phyloP scores from a whole-genome alignment of 2,113 vertebrate genomes.

The Ceratotherium simum region DNA sequence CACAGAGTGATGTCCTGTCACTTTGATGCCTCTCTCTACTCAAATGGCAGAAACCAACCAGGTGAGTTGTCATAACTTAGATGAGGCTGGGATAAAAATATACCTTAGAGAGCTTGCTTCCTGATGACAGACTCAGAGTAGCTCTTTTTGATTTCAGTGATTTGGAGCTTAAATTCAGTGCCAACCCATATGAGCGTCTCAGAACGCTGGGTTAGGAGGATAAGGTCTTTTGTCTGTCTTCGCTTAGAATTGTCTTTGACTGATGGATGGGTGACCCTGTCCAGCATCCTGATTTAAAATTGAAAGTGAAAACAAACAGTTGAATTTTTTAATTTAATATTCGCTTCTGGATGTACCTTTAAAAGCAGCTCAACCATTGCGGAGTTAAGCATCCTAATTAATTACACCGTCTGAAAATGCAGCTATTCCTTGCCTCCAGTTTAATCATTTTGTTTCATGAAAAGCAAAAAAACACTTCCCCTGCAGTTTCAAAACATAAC shows the following conservation, averaged over 20 bases:
- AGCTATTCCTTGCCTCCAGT: background rate
- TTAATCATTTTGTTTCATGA: constrained; percentile 13
- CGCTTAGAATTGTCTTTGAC: background rate
- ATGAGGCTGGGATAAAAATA: constrained; percentile 67
- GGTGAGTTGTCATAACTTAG: constrained; percentile 70
- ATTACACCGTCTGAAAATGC: background rate
- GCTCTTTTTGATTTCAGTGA: constrained; percentile 73
- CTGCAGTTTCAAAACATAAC: constrained; percentile 36
- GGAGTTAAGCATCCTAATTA: background rate
- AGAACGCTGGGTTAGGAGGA: background rate
- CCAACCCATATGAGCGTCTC: background rate
- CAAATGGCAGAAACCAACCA: constrained; percentile 72
- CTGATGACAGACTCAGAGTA: constrained; percentile 69
- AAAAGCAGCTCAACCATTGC: background rate
- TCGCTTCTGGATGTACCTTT: constrained; percentile 37
- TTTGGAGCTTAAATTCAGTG: constrained; percentile 70
- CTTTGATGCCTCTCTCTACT: constrained; percentile 57
- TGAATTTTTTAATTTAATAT: background rate
- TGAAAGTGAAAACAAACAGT: background rate
- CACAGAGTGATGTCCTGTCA: constrained; percentile 53
- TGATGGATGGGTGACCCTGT: background rate
- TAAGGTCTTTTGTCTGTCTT: constrained; percentile 30
- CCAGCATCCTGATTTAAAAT: constrained; percentile 11
- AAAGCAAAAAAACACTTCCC: background rate
- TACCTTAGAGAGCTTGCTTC: constrained; percentile 68